Evolutionary conservation across 2,113 vertebrate species (phyloP).

Genomic region (Procavia capensis): DNA sequence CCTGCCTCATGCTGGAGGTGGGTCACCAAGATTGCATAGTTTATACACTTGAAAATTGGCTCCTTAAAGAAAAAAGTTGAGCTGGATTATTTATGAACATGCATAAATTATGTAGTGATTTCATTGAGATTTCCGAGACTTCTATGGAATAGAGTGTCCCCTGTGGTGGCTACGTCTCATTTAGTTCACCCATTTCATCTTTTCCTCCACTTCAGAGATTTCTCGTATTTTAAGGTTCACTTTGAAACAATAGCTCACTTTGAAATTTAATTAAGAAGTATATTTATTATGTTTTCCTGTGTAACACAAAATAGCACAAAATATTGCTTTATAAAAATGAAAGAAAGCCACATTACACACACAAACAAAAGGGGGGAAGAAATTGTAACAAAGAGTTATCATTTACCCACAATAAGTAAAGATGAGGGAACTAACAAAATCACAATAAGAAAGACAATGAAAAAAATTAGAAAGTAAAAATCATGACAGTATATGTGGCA

Average conservation of each 20-base stretch:
- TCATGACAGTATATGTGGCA: background rate
- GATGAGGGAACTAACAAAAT: background rate
- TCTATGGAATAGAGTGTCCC: constrained; percentile 52
- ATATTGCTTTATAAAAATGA: constrained; percentile 3
- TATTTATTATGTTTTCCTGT: constrained; percentile 34
- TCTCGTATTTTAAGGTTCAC: constrained; percentile 49
- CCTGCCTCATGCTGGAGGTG: constrained; percentile 36
- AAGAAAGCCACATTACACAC: background rate
- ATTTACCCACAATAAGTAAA: background rate
- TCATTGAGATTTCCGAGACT: constrained; percentile 52
- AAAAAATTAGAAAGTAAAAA: background rate
- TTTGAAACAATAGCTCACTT: constrained; percentile 70
- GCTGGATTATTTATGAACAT: constrained; percentile 53
- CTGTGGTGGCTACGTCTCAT: constrained; percentile 62
- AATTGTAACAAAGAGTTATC: background rate
- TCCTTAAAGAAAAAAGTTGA: constrained; percentile 56
- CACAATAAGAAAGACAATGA: background rate
- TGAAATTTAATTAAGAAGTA: constrained; percentile 62
- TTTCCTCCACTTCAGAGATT: constrained; percentile 46
- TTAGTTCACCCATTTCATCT: constrained; percentile 59
- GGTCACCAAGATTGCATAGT: constrained; percentile 36
- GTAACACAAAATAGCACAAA: constrained; percentile 55
- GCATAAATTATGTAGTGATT: constrained; percentile 42
- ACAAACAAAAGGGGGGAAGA: background rate
- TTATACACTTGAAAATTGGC: constrained; percentile 34